Evolutionary conservation across 2,888 invertebrate genomes (phyloP).

Genomic region (Sisyra terminalis): DNA sequence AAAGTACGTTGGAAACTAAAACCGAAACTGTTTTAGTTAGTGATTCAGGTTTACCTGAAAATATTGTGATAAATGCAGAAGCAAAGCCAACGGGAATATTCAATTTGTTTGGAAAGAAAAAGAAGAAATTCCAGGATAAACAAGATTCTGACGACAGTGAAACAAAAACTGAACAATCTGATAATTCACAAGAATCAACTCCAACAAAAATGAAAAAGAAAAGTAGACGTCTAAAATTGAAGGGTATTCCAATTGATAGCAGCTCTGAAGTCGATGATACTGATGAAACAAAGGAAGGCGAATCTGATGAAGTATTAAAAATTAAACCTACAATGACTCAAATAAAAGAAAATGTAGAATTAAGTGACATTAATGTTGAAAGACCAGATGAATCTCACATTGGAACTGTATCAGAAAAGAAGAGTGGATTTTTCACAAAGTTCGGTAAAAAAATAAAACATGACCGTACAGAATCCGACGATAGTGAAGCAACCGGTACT

Average conservation of each 20-base stretch:
- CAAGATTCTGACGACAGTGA: no score
- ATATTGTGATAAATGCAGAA: not conserved
- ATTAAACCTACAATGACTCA: constrained; percentile 11
- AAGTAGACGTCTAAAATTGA: no score
- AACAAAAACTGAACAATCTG: no score
- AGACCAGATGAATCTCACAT: constrained; percentile 5
- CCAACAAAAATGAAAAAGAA: no score
- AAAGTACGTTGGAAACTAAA: not conserved
- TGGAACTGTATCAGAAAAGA: constrained; percentile 7
- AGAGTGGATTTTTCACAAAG: not conserved
- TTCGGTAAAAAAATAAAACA: constrained; percentile 11
- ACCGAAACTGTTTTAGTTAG: not conserved
- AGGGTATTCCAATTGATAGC: constrained; percentile 5
- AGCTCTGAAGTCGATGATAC: constrained; percentile 9
- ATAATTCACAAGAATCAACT: no score
- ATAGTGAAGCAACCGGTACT: constrained; percentile 7
- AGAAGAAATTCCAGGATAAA: no score
- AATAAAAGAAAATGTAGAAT: constrained; percentile 7
- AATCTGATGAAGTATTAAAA: constrained; percentile 11
- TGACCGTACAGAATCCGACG: constrained; percentile 6
- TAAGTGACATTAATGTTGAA: constrained; percentile 5
- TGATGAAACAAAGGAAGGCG: constrained; percentile 12
- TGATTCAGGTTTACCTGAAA: not conserved
- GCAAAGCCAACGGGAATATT: not conserved
- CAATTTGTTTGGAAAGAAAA: no score